Evolutionary conservation across 2,888 invertebrate species (phyloP).

Genomic region (Dasypolia templi): DNA sequence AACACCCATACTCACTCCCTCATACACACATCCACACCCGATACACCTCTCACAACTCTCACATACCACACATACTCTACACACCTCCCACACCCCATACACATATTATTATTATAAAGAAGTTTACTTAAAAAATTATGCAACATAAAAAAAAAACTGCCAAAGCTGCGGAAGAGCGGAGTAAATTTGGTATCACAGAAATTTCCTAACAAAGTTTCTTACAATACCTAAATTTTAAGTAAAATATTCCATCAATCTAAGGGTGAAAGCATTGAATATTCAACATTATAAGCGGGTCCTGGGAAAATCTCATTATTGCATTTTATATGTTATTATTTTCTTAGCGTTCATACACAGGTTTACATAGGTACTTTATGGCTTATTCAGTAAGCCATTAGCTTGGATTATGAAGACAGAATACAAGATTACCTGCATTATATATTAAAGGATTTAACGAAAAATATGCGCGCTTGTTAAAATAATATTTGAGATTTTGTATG

Average conservation of each 20-base stretch:
- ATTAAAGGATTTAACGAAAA: constrained; percentile 42
- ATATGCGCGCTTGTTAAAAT: constrained; percentile 15
- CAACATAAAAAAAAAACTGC: no score
- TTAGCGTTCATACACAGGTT: constrained; percentile 50
- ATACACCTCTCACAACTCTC: no score
- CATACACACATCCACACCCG: no score
- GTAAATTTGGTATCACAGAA: not conserved
- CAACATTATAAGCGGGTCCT: constrained; percentile 43
- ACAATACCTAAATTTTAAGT: not conserved
- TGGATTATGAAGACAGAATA: constrained; percentile 44
- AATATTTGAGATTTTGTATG: constrained; percentile 14
- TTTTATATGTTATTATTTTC: constrained; percentile 60
- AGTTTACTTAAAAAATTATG: no score
- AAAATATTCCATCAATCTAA: constrained; percentile 21
- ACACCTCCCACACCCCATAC: no score
- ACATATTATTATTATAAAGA: no score
- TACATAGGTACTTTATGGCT: constrained; percentile 48
- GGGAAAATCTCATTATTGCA: constrained; percentile 48
- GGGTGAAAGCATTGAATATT: constrained; percentile 56
- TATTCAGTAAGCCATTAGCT: constrained; percentile 54
- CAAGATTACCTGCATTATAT: constrained; percentile 46
- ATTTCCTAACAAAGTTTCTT: not conserved
- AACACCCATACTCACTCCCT: no score
- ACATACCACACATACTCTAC: no score
- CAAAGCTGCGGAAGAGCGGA: no score